Conservation (phyloP, 2,888 invertebrate species). For the Drepana falcataria region DNA sequence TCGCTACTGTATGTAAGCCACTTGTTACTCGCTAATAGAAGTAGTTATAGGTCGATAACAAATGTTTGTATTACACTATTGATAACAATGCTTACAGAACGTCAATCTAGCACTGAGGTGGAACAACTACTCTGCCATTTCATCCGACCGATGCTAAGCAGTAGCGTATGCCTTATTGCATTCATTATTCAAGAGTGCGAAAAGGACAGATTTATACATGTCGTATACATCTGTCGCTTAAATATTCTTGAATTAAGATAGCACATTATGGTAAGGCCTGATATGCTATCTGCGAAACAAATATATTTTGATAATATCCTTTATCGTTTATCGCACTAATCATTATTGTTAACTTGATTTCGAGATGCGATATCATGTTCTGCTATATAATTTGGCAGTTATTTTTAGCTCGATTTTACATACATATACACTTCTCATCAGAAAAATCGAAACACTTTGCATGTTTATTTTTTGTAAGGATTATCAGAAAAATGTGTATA, state of each 20-base stretch:
- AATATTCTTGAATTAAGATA: too few relatives aligned
- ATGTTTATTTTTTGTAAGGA: too few relatives aligned
- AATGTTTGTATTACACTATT: constrained; percentile 10
- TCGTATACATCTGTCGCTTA: too few relatives aligned
- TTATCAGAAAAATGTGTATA: too few relatives aligned
- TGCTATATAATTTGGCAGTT: constrained; percentile 4
- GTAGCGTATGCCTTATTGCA: too few relatives aligned
- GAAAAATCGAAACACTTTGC: too few relatives aligned
- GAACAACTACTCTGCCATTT: constrained; percentile 59
- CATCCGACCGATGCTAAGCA: constrained; percentile 51
- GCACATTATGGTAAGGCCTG: neutral
- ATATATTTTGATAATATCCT: neutral
- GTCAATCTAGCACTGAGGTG: constrained; percentile 16
- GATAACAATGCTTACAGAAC: constrained; percentile 33
- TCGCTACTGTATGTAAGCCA: neutral
- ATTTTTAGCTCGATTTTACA: too few relatives aligned
- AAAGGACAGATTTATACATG: too few relatives aligned
- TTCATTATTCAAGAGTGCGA: too few relatives aligned
- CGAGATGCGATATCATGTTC: constrained; percentile 24
- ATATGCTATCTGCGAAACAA: constrained; percentile 6
- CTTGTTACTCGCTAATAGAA: constrained; percentile 17
- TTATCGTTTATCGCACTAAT: constrained; percentile 27
- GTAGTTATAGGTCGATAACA: constrained; percentile 7
- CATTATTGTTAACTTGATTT: constrained; percentile 39
- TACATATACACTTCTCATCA: too few relatives aligned